A percentile compares a stretch with the other conserved stretches of the same genome.
phyloP scores from a whole-genome alignment of 2,113 vertebrate species.

The Fulmarus glacialis region DNA sequence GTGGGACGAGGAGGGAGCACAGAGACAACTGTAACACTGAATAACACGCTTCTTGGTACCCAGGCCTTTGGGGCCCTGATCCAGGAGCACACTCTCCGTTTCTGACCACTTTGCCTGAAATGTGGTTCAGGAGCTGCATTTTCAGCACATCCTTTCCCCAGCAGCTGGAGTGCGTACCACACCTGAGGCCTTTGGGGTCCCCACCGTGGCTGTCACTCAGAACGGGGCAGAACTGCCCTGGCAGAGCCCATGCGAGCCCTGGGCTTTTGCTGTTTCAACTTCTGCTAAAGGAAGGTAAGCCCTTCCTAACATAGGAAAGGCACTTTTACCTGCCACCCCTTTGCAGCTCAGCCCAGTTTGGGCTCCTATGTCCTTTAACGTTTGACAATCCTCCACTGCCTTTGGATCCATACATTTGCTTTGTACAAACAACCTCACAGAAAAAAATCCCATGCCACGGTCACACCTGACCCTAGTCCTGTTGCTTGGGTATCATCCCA shows the following conservation, averaged over 20 bases:
- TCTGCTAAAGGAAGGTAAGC: background rate
- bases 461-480: background rate
- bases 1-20: background rate
- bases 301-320: background rate
- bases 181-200: fast-evolving
- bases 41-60: background rate
- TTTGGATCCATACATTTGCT: background rate
- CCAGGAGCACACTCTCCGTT: background rate
- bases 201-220: background rate
- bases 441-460: background rate
- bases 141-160: background rate
- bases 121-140: background rate
- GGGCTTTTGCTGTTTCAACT: background rate
- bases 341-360: background rate
- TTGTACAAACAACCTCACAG: background rate
- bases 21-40: background rate
- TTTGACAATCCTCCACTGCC: background rate
- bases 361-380: background rate
- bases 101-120: background rate
- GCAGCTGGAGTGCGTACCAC: background rate
- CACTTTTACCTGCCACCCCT: background rate
- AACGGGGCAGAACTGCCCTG: background rate
- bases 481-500: background rate
- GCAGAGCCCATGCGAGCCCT: background rate
- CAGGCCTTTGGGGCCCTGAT: background rate